These are phyloP conservation scores for Abrostola triplasia DNA, from an alignment of 2,888 invertebrate species.

Conservation along the genomic window DNA sequence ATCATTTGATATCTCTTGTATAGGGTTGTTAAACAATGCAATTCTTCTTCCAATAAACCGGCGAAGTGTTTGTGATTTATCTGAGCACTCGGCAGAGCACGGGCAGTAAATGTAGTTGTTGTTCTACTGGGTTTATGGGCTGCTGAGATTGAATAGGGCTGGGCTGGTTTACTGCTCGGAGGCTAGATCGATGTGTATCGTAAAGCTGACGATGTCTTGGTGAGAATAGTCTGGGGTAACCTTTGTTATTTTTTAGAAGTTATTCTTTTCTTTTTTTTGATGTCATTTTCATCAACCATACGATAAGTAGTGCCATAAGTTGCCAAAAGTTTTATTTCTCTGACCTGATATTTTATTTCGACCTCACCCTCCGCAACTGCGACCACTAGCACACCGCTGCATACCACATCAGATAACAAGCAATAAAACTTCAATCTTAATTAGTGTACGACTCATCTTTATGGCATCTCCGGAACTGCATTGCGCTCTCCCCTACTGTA, in stretches of 20 bases:
- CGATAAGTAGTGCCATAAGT: no score
- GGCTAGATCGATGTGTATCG: background rate
- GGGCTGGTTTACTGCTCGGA: background rate
- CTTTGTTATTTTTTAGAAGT: background rate
- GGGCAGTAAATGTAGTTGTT: constrained; percentile 26
- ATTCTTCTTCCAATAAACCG: constrained; percentile 34
- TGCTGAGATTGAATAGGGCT: constrained; percentile 25
- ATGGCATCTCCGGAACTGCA: constrained; percentile 45
- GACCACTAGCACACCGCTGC: background rate
- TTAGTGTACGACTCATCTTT: constrained; percentile 46
- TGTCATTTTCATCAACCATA: no score
- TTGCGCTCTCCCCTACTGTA: constrained; percentile 1
- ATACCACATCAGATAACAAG: background rate
- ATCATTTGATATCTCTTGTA: background rate
- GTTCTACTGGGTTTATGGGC: constrained; percentile 23
- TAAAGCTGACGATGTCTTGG: no score
- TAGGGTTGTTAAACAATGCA: constrained; percentile 7
- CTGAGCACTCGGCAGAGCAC: constrained; percentile 3
- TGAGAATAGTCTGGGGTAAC: background rate
- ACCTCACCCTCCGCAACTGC: no score
- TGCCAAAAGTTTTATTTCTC: no score
- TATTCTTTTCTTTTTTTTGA: no score
- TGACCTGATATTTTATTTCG: no score
- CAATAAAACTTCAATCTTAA: constrained; percentile 48
- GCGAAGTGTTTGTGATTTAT: constrained; percentile 26